Base-by-base conservation (phyloP, 2,113 vertebrate species). In the Gavia stellata region DNA sequence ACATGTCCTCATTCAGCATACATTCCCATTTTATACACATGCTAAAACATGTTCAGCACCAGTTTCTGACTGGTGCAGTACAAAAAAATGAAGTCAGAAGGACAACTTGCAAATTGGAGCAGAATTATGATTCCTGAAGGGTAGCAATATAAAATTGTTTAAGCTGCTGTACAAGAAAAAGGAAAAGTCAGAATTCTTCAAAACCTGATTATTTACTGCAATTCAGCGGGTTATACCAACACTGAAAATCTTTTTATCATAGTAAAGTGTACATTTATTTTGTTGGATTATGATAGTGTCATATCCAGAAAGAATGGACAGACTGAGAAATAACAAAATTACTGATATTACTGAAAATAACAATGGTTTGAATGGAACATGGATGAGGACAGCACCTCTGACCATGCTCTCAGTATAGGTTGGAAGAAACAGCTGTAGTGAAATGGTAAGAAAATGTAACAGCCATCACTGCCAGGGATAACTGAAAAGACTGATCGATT, bases 361-460 rank as follows among this genome's bases (percentile, higher is more conserved):
- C 33, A 44, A 58, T 21, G 9, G 17, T 88, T 88, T 93, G 75
- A 92, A 40, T 29, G 59, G 71, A 80, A 74, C 78, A 56, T 4
- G 31, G 79, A 84, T 44, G 49, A 78, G 66, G 65, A 94, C 3
- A 6, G 65, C 72, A 94, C 65, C 87, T 97, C 88, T 91, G 74
- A 79, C 75, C 80, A 85, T 23, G n/a, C 19, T 86, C 40, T 81
- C 44, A 78, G 74, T 79, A 81, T 24, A 92, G 58, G 36, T 40
- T 93, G 84, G 84, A 92, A 97, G 90, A 96, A 97, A 92, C 92
- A 70, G 55, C 75, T 96, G 75, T 52, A 91, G 84, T 62, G 50
- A 96, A 97, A 95, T 47, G 42, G 83, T 94, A 88, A 96, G 94
- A 75, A 96, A 96, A 96, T 78, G 56, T 94, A 96, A 96, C 94